phyloP scores from a whole-genome alignment of 2,113 vertebrate species.

The Spheniscus mendiculus region DNA sequence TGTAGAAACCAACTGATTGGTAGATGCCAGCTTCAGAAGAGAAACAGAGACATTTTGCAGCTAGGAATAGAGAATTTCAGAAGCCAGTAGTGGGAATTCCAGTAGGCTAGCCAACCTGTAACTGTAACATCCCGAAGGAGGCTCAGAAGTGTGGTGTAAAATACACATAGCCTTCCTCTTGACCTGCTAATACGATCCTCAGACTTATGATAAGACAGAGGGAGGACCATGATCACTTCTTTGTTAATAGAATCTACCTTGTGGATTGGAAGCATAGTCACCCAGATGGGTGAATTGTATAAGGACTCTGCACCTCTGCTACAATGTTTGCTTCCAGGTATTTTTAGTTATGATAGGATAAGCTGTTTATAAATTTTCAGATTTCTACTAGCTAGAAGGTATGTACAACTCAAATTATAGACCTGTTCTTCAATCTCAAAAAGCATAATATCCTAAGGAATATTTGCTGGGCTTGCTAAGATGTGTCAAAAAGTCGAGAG shows the following conservation, averaged over 20 bases:
- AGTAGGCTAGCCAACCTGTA: neutral
- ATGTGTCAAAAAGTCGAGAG: neutral
- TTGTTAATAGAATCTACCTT: neutral
- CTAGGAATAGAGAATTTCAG: neutral
- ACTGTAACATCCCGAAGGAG: neutral
- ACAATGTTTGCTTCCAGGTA: neutral
- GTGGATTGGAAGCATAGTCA: neutral
- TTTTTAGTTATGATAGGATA: neutral
- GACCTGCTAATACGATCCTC: neutral
- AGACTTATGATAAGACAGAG: neutral
- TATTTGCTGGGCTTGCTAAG: neutral
- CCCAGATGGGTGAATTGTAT: neutral
- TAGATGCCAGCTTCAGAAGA: neutral
- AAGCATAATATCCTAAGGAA: neutral
- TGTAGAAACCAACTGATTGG: neutral
- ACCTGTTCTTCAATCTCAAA: neutral
- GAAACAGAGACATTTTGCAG: neutral
- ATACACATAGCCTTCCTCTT: neutral
- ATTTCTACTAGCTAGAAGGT: neutral
- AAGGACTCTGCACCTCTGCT: neutral
- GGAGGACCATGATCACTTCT: neutral
- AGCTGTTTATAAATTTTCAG: neutral
- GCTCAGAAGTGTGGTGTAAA: neutral
- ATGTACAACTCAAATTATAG: neutral
- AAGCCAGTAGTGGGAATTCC: neutral